These are phyloP conservation scores for Drosophila tristis DNA, from an alignment of 1,140 invertebrate genomes.

Conservation along the genomic window DNA sequence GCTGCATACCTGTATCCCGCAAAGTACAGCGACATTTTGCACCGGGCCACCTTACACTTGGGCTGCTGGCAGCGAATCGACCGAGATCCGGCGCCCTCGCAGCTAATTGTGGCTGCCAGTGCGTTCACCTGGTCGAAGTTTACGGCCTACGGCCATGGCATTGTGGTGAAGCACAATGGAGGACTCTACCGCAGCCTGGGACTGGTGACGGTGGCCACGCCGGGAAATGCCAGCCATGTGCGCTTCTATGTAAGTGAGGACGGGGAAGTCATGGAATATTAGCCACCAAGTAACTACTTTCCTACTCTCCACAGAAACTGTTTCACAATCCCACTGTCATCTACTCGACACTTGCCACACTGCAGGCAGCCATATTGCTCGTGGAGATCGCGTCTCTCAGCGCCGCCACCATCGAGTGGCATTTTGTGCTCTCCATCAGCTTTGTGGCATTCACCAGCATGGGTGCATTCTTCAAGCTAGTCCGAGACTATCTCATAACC, in stretches of 20 bases:
- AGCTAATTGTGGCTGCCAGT: constrained; percentile 61
- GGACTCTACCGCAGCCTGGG: constrained; percentile 93
- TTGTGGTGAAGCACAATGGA: constrained; percentile 91
- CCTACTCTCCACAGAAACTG: constrained; percentile 88
- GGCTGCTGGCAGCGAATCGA: constrained; percentile 92
- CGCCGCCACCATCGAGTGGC: constrained; percentile 92
- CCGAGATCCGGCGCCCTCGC: constrained; percentile 52
- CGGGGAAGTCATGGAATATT: neutral
- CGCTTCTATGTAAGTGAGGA: constrained; percentile 93
- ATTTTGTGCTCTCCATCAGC: constrained; percentile 94
- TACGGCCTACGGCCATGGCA: constrained; percentile 91
- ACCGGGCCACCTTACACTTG: constrained; percentile 94
- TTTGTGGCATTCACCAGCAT: constrained; percentile 95
- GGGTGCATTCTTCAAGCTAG: constrained; percentile 94
- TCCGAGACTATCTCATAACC: constrained; percentile 93
- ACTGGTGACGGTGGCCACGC: constrained; percentile 90
- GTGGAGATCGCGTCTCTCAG: constrained; percentile 92
- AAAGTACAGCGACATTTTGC: constrained; percentile 94
- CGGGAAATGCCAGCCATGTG: constrained; percentile 91
- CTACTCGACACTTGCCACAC: constrained; percentile 89
- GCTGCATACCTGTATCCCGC: constrained; percentile 89
- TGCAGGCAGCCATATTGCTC: constrained; percentile 90
- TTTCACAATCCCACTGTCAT: constrained; percentile 94
- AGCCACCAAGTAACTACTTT: neutral
- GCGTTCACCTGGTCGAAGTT: constrained; percentile 88